Evolutionary conservation across 2,113 vertebrate species (phyloP), one percentile per base, ranked within the genome.

Genomic region (Helogale parvula): DNA sequence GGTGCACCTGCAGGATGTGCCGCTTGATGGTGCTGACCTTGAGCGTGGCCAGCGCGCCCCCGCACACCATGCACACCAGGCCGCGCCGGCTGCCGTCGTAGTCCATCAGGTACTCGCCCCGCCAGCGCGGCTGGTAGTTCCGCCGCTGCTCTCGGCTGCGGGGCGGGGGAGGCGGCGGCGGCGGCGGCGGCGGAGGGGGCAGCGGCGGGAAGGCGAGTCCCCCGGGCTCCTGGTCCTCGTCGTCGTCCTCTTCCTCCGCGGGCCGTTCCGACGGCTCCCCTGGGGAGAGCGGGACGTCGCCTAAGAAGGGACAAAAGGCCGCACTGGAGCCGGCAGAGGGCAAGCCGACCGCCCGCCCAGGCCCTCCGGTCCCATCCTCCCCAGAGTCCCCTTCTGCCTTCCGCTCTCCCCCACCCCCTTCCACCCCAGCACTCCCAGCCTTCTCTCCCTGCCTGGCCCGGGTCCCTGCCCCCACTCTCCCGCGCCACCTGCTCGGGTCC

Each of bases 101-200:
- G 91, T 99, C 99, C 99, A 99, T 99, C 98, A 99, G 99, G 98
- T 99, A 99, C 74, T 99, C 99, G 81, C 98, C 98, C 97, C 99
- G 98, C 99, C 99, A 99, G 98, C 99, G 99, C 82, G 98, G 99
- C 98, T 99, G 99, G 98, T 99, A 99, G 98, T 99, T 99, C 74
- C 99, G 99, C 47, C 99, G 98, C 98, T 99, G 99, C 98, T 99
- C 99, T 93, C 99, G 99, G 76, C 99, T 99, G 10, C 99, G 99
- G 93, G 95, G 97, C 17, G 90, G 97, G 0, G 91, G 97, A 0
- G 94, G 96, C 0, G 87, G 93, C 0, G 95, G 96, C 0, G 90
- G 97, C 0, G 97, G 97, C 0, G 80, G 84, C 0, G 86, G 92
- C 0, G 90, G 95, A 3, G 29, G 94, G 25, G 96, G 97, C 50